Evolutionary conservation across 2,113 vertebrate genomes (phyloP).

Genomic region (Blennius ocellaris): DNA sequence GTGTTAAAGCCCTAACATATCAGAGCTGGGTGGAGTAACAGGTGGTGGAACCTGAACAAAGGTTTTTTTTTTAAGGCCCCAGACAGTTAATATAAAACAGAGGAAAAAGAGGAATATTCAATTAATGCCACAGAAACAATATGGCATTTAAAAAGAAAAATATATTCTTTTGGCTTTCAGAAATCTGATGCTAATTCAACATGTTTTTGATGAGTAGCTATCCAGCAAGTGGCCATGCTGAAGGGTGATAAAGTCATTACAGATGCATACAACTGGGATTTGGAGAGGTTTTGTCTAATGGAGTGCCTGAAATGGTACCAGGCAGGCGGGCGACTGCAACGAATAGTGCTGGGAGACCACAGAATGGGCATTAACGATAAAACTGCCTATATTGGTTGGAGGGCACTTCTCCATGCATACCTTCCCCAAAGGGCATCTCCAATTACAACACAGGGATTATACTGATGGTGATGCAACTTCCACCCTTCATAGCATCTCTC

Average conservation of each 20-base stretch:
- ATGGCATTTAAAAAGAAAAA: too few species aligned
- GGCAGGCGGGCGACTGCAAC: conserved; percentile 68
- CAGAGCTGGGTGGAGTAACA: conserved; percentile 43
- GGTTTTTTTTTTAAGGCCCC: too few species aligned
- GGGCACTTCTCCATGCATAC: conserved; percentile 42
- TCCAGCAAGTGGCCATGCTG: not conserved
- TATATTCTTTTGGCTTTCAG: not conserved
- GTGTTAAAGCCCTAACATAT: conserved; percentile 43
- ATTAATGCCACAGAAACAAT: too few species aligned
- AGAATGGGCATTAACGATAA: conserved; percentile 62
- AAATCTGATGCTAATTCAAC: not conserved
- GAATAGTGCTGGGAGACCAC: conserved; percentile 64
- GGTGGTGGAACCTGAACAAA: not conserved
- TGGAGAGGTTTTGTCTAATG: conserved; percentile 67
- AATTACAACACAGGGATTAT: conserved; percentile 64
- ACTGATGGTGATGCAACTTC: conserved; percentile 48
- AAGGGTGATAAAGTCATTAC: conserved; percentile 59
- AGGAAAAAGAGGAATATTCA: too few species aligned
- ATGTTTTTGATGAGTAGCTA: conserved; percentile 3
- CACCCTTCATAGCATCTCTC: conserved; percentile 33
- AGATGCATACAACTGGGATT: conserved; percentile 53
- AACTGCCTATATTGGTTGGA: conserved; percentile 53
- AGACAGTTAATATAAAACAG: too few species aligned
- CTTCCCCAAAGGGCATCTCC: conserved; percentile 56
- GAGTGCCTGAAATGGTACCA: conserved; percentile 70